Conservation (phyloP, 2,888 invertebrate species). For the Hipparchia sbordonii region DNA sequence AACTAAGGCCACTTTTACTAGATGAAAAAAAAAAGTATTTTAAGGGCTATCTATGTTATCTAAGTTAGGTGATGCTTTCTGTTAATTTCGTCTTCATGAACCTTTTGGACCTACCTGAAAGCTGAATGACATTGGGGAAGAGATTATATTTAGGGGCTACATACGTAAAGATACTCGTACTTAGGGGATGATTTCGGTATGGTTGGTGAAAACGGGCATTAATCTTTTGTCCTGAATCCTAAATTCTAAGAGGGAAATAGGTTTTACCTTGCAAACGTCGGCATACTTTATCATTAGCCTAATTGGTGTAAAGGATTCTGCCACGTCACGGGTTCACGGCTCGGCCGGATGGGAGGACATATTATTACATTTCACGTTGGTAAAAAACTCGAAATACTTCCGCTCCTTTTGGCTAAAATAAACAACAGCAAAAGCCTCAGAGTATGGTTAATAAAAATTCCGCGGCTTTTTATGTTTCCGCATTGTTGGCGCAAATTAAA, state of each 20-base stretch:
- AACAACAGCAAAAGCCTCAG: background rate
- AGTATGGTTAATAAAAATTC: constrained; percentile 3
- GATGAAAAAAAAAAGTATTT: no score
- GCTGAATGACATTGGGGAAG: no score
- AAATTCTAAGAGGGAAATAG: background rate
- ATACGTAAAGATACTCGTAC: no score
- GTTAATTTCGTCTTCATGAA: no score
- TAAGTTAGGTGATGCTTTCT: no score
- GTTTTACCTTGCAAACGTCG: constrained; percentile 1
- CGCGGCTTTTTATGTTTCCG: constrained; percentile 1
- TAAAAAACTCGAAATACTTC: background rate
- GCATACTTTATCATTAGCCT: constrained; percentile 9
- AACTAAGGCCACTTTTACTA: no score
- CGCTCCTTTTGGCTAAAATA: background rate
- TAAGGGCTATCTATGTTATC: no score
- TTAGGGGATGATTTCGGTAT: no score
- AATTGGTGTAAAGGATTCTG: background rate
- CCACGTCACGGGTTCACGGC: background rate
- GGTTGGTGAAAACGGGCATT: no score
- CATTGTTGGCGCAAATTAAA: background rate
- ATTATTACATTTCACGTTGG: constrained; percentile 6
- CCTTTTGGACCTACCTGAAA: no score
- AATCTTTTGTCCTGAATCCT: no score
- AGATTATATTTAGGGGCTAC: no score
- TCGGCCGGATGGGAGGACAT: background rate